Conservation (phyloP, 2,113 vertebrate species). For the Archocentrus centrarchus region DNA sequence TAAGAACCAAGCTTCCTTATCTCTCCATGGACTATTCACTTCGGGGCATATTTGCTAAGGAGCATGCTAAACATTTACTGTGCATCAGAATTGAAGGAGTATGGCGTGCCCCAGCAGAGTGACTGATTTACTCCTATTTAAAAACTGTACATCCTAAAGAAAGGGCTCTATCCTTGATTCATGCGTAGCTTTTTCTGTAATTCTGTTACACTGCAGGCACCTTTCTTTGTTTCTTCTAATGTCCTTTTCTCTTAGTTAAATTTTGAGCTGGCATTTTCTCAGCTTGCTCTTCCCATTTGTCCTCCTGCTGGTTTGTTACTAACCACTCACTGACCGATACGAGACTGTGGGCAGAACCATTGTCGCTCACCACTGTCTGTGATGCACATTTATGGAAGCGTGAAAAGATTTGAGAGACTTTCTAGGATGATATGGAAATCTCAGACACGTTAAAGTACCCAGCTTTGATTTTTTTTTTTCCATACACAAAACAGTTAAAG, state of each 20-base stretch:
- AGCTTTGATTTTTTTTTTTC: not conserved
- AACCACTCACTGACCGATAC: not conserved
- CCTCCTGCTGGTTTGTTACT: not conserved
- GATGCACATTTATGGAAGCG: not conserved
- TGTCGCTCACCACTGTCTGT: not conserved
- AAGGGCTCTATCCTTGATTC: not conserved
- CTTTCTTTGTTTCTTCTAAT: constrained; percentile 28
- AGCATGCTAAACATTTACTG: constrained; percentile 38
- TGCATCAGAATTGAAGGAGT: constrained; percentile 37
- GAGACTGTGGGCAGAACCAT: not conserved
- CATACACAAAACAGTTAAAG: not conserved
- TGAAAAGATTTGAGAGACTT: constrained; percentile 1
- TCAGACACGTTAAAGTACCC: not conserved
- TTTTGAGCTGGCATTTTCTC: not conserved
- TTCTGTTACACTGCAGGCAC: constrained; percentile 1
- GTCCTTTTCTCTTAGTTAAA: constrained; percentile 5
- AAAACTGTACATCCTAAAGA: constrained; percentile 18
- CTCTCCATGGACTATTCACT: constrained; percentile 40
- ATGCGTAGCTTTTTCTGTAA: not conserved
- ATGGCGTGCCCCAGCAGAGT: constrained; percentile 28
- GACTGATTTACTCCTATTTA: constrained; percentile 33
- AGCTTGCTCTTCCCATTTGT: not conserved
- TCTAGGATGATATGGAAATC: not conserved
- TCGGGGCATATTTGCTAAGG: constrained; percentile 25
- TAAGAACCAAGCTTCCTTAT: constrained; percentile 30